Conservation (phyloP, 2,888 invertebrate genomes). For the Morpho achilles region DNA sequence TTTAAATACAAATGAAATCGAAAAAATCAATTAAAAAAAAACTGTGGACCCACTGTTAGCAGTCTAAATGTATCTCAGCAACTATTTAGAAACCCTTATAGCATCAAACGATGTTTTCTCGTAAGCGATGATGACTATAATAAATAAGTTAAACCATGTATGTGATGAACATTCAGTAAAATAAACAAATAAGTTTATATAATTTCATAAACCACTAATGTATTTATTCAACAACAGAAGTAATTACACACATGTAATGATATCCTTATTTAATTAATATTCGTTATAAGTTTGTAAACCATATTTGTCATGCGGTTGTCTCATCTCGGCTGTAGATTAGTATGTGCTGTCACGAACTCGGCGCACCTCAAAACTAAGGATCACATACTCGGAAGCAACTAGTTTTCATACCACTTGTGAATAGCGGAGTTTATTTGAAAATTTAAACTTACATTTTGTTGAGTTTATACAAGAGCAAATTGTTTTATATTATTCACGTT, state of each 20-base stretch:
- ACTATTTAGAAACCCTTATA: too few species aligned
- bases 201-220: too few species aligned
- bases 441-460: slow-evolving; percentile 21
- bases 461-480: slow-evolving; percentile 8
- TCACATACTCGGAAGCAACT: slow-evolving; percentile 41
- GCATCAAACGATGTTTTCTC: too few species aligned
- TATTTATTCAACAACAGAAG: slow-evolving; percentile 3
- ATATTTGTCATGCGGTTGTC: slow-evolving; percentile 41
- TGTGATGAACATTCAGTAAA: too few species aligned
- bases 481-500: slow-evolving; percentile 7
- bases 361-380: slow-evolving; percentile 49
- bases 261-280: slow-evolving; percentile 31
- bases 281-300: slow-evolving; percentile 30
- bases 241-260: slow-evolving; percentile 11
- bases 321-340: slow-evolving; percentile 46
- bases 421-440: slow-evolving; percentile 20
- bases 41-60: too few species aligned
- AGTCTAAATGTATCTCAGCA: too few species aligned
- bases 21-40: too few species aligned
- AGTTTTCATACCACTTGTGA: slow-evolving; percentile 36
- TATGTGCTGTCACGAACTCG: slow-evolving; percentile 54
- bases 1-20: too few species aligned
- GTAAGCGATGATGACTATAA: too few species aligned
- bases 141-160: too few species aligned
- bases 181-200: too few species aligned